A percentile compares a stretch with the other conserved stretches of the same genome.
phyloP scores from a whole-genome alignment of 2,888 invertebrate genomes.

The Macropis europaea region DNA sequence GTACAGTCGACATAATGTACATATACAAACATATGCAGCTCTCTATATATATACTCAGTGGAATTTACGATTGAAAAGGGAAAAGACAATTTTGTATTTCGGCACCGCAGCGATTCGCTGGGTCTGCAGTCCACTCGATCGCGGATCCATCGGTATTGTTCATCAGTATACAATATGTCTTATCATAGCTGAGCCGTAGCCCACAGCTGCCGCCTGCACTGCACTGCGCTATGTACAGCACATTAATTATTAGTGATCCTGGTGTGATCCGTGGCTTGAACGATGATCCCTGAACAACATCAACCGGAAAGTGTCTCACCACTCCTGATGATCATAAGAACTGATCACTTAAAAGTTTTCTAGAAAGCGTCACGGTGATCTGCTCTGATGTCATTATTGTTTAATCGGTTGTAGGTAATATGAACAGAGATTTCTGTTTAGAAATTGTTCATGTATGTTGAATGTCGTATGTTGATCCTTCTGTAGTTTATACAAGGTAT shows the following conservation, averaged over 20 bases:
- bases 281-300: not conserved
- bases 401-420: not conserved
- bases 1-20: slow-evolving; percentile 76
- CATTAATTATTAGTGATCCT: slow-evolving; percentile 72
- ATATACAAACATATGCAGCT: slow-evolving; percentile 77
- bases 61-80: slow-evolving; percentile 51
- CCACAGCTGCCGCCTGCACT: slow-evolving; percentile 79
- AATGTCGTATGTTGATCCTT: no score
- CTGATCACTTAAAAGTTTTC: no score
- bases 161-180: no score
- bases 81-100: slow-evolving; percentile 54
- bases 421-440: not conserved
- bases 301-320: no score
- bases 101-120: slow-evolving; percentile 64
- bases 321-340: no score
- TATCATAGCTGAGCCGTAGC: slow-evolving; percentile 77
- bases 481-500: no score
- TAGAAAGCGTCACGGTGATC: no score
- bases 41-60: slow-evolving; percentile 65
- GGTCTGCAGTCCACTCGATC: slow-evolving; percentile 73
- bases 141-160: slow-evolving; percentile 69
- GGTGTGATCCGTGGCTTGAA: slow-evolving; percentile 70
- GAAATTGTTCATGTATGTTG: no score
- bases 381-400: no score
- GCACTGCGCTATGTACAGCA: slow-evolving; percentile 79